phyloP scores from a whole-genome alignment of 92 coral and sea anemone genomes.

The Porites divaricata region DNA sequence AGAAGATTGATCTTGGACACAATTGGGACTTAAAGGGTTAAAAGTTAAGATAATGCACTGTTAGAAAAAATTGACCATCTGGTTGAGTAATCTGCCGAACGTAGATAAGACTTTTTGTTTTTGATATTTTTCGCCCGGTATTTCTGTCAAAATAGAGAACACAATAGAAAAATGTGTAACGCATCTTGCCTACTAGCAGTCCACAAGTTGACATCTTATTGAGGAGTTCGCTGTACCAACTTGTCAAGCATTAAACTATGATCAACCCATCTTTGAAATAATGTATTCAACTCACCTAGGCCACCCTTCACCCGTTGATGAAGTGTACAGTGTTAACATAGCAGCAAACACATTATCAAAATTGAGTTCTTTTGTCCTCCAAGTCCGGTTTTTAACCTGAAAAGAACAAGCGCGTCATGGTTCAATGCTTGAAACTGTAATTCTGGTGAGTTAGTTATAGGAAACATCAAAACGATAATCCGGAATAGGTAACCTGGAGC shows the following conservation, averaged over 20 bases:
- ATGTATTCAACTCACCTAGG: conserved; percentile 73
- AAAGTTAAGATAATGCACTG: too few relatives aligned
- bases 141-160: too few relatives aligned
- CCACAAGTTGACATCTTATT: too few relatives aligned
- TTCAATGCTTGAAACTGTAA: neutral
- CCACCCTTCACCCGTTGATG: conserved; percentile 99
- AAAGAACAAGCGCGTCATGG: neutral
- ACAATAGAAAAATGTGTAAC: too few relatives aligned
- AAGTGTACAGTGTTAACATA: conserved; percentile 92
- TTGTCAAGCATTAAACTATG: neutral
- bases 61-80: neutral
- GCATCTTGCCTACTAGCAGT: too few relatives aligned
- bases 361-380: conserved; percentile 71
- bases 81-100: neutral
- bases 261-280: neutral
- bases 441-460: neutral
- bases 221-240: too few relatives aligned
- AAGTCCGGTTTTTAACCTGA: conserved; percentile 69
- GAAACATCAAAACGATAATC: neutral
- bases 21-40: too few relatives aligned
- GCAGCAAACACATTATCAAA: conserved; percentile 86
- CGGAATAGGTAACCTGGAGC: neutral
- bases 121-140: too few relatives aligned
- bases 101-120: neutral
- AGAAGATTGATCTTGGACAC: too few relatives aligned